Evolutionary conservation across 2,888 invertebrate genomes (phyloP).

Genomic region (Pandemis heparana): DNA sequence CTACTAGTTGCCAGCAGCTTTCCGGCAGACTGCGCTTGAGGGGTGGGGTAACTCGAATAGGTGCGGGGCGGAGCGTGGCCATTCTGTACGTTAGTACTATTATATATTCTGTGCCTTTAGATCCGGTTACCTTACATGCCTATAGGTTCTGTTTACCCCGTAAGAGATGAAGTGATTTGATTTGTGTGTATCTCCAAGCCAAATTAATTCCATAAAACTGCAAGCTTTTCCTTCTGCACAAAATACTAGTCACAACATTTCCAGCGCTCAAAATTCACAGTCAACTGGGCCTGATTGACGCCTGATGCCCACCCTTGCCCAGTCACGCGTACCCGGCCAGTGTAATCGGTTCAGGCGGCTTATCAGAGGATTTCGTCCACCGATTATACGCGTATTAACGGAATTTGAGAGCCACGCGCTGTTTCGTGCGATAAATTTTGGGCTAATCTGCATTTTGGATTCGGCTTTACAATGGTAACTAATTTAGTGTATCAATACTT

Average conservation of each 20-base stretch:
- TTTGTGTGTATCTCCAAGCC: not conserved
- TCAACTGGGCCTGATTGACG: conserved; percentile 17
- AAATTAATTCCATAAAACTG: not conserved
- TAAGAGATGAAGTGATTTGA: too few species aligned
- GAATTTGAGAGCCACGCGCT: conserved; percentile 14
- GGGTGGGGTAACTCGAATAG: too few species aligned
- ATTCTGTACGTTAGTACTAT: too few species aligned
- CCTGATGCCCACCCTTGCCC: conserved; percentile 11
- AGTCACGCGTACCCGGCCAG: conserved; percentile 19
- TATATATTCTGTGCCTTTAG: too few species aligned
- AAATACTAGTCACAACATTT: conserved; percentile 1
- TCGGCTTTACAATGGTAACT: not conserved
- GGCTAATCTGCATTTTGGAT: conserved; percentile 14
- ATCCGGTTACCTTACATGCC: too few species aligned
- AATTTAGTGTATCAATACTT: not conserved
- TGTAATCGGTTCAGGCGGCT: conserved; percentile 17
- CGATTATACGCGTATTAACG: conserved; percentile 26
- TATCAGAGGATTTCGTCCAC: conserved; percentile 22
- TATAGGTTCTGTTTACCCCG: too few species aligned
- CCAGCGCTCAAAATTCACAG: conserved; percentile 22
- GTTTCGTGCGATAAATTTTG: conserved; percentile 14
- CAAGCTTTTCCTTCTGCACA: not conserved
- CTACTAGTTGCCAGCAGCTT: too few species aligned
- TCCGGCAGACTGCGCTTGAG: too few species aligned
- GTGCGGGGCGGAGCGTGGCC: too few species aligned